These are phyloP conservation scores for Heliconius hewitsoni DNA, from an alignment of 1,140 invertebrate species.

Conservation along the genomic window DNA sequence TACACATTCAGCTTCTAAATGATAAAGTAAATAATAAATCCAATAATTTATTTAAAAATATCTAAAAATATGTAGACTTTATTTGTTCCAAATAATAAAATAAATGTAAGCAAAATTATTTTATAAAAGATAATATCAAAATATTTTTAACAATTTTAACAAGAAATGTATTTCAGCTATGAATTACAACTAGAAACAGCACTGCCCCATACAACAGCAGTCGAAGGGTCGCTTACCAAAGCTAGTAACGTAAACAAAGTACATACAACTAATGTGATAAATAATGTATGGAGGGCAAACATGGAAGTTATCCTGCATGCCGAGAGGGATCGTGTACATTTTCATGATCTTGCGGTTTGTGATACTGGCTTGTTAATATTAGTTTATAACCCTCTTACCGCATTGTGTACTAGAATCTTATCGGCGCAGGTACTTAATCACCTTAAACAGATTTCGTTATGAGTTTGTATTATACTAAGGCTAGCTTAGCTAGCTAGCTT, in stretches of 20 bases:
- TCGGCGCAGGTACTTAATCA: constrained; percentile 38
- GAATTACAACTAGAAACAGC: neutral
- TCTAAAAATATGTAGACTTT: no score
- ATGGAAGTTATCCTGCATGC: constrained; percentile 68
- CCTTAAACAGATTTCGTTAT: constrained; percentile 6
- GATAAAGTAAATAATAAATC: no score
- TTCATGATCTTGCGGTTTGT: constrained; percentile 77
- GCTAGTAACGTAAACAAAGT: constrained; percentile 65
- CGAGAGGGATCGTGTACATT: constrained; percentile 69
- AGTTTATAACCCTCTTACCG: constrained; percentile 68
- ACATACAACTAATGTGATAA: constrained; percentile 67
- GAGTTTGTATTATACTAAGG: neutral
- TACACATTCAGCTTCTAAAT: no score
- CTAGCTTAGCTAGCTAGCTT: no score
- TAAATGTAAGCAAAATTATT: no score
- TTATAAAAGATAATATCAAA: no score
- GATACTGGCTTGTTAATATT: constrained; percentile 75
- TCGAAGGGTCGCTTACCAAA: constrained; percentile 56
- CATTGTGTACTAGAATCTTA: constrained; percentile 62
- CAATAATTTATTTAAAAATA: no score
- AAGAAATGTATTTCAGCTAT: no score
- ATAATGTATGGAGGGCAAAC: constrained; percentile 73
- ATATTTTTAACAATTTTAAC: no score
- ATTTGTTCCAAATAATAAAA: no score
- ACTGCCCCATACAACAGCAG: constrained; percentile 19